Evolutionary conservation across 2,888 invertebrate genomes (phyloP), one percentile per base, ranked within the genome.

Genomic region (Macaria liturata): DNA sequence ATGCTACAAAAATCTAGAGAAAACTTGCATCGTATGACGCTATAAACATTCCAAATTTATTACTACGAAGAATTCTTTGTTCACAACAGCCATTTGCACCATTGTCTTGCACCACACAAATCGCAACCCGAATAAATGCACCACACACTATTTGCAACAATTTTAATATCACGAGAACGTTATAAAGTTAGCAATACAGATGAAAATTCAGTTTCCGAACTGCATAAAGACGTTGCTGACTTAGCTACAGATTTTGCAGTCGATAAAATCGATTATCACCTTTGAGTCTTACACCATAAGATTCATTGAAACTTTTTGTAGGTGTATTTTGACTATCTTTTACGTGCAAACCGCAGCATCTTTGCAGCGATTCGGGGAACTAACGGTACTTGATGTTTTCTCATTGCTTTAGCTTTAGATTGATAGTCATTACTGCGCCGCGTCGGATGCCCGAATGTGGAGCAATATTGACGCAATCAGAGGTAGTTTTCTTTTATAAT

Each of bases 341-440:
- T 49, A 67, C 47, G 31, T 39, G 47, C 7, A 58, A 75, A 70
- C 75, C 78, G 54, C 83, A 82, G 84, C 81, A 81, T 86, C 85
- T 83, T 84, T 84, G 83, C 81, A 72, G 54, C 48, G 65, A 74
- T 76, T 80, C 77, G 73, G 78, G 8, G 76, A 66, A 73, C 75
- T 88, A 88, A 87, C 88, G 86, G 88, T 86, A 81, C 66, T 72
- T 83, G 83, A 70, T 84, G 87, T 84, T 84, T 46, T 50, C 62
- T 62, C 50, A 57, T 60, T 62, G 49, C 54, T 57, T 47, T 49
- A 49, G 56, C 49, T 63, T 63, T 62, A 57, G 59, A 66, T 62
- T 60, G 64, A 66, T 64, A 62, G 64, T 57, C 54, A 30, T 52
- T 45, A 61, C 63, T 60, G 42, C 37, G 20, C 5, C 39, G 42